phyloP scores from a whole-genome alignment of 2,888 invertebrate genomes.

The Tineola bisselliella region DNA sequence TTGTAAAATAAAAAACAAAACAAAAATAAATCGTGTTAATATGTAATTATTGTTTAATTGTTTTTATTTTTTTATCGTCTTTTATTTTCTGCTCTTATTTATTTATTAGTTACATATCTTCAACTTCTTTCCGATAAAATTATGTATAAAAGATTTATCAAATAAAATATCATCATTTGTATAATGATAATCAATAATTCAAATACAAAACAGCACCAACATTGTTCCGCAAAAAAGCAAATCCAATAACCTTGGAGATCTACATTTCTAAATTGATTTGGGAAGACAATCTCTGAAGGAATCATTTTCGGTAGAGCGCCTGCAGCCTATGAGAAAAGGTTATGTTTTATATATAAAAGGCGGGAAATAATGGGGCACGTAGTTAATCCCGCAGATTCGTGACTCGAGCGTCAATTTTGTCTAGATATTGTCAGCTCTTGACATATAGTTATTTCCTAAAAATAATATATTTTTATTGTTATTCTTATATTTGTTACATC shows the following conservation, averaged over 20 bases:
- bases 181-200: too few relatives aligned
- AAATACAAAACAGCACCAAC: too few relatives aligned
- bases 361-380: slow-evolving; percentile 11
- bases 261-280: not conserved
- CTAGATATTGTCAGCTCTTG: slow-evolving; percentile 8
- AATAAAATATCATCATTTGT: too few relatives aligned
- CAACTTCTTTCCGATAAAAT: too few relatives aligned
- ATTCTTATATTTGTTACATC: not conserved
- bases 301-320: not conserved
- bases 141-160: too few relatives aligned
- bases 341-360: slow-evolving; percentile 8
- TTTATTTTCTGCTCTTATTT: too few relatives aligned
- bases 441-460: not conserved
- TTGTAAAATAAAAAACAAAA: too few relatives aligned
- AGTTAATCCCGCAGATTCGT: slow-evolving; percentile 9
- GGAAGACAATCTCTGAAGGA: not conserved
- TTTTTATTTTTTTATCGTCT: too few relatives aligned
- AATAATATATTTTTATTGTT: not conserved
- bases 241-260: not conserved
- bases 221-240: not conserved
- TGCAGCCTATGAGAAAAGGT: slow-evolving; percentile 3
- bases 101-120: too few relatives aligned
- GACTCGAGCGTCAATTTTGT: slow-evolving; percentile 11
- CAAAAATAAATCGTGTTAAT: too few relatives aligned
- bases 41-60: too few relatives aligned